Conservation (phyloP, 2,797 vertebrate species). For the Hapalemur alaotrensis region DNA sequence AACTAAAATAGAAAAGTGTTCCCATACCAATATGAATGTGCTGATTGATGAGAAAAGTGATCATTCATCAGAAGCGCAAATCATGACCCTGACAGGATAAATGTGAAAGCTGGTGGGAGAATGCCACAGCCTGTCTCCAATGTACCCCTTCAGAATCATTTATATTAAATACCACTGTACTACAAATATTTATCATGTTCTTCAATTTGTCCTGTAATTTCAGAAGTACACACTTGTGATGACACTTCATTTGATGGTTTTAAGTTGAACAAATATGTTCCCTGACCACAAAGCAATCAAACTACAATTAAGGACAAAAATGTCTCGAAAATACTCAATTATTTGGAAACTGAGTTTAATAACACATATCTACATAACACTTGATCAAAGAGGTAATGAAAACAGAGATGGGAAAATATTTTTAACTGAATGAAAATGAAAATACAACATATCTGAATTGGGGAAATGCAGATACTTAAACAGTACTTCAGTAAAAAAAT, state of each 20-base stretch:
- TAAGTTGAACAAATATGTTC: too few relatives aligned
- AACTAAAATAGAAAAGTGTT: neutral
- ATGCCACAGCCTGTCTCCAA: neutral
- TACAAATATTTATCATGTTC: neutral
- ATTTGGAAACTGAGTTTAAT: too few relatives aligned
- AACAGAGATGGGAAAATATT: too few relatives aligned
- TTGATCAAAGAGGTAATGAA: too few relatives aligned
- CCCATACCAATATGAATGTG: neutral
- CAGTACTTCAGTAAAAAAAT: too few relatives aligned
- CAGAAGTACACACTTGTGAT: neutral
- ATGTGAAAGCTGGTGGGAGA: slow-evolving; percentile 34
- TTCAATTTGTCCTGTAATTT: neutral
- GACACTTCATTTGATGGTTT: neutral
- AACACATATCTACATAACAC: too few relatives aligned
- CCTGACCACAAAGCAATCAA: too few relatives aligned
- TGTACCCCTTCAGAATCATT: neutral
- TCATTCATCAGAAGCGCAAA: slow-evolving; percentile 11
- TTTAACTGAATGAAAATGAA: too few relatives aligned
- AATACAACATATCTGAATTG: too few relatives aligned
- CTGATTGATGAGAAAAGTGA: slow-evolving; percentile 11
- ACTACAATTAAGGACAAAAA: too few relatives aligned
- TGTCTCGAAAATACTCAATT: too few relatives aligned
- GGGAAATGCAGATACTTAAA: too few relatives aligned
- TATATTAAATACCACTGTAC: neutral
- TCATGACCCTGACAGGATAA: neutral